These are phyloP conservation scores for Zeuzera pyrina DNA, from an alignment of 2,888 invertebrate species.

Conservation along the genomic window DNA sequence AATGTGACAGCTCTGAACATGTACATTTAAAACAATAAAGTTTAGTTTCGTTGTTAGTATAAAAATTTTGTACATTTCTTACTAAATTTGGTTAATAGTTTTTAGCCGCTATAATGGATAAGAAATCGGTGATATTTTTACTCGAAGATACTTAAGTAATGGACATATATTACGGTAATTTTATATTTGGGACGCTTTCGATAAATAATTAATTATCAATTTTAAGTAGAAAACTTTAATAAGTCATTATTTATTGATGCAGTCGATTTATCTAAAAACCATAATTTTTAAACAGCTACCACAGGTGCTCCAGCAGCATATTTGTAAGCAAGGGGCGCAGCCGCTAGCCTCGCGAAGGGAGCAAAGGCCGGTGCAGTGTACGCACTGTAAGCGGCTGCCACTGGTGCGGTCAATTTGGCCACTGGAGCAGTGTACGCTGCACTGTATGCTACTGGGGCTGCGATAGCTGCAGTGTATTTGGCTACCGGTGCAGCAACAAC, in stretches of 20 bases:
- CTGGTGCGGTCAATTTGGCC: conserved; percentile 22
- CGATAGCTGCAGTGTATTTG: conserved; percentile 14
- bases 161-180: too few relatives aligned
- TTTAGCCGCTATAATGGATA: too few relatives aligned
- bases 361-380: conserved; percentile 10
- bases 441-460: conserved; percentile 25
- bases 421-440: conserved; percentile 32
- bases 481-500: conserved; percentile 20
- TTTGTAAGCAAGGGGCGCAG: conserved; percentile 29
- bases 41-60: too few relatives aligned
- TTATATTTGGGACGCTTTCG: too few relatives aligned
- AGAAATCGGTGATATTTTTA: too few relatives aligned
- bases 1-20: too few relatives aligned
- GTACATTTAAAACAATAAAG: too few relatives aligned
- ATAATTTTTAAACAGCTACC: conserved; percentile 33
- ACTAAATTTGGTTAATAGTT: too few relatives aligned
- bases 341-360: conserved; percentile 16
- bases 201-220: too few relatives aligned
- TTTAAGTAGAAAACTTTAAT: background rate
- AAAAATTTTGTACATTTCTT: too few relatives aligned
- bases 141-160: too few relatives aligned
- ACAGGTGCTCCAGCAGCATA: conserved; percentile 36
- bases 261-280: conserved; percentile 2
- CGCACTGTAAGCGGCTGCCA: conserved; percentile 15
- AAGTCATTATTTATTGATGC: background rate